Evolutionary conservation across 2,797 vertebrate species (phyloP).

Genomic region (Apogon talboti): DNA sequence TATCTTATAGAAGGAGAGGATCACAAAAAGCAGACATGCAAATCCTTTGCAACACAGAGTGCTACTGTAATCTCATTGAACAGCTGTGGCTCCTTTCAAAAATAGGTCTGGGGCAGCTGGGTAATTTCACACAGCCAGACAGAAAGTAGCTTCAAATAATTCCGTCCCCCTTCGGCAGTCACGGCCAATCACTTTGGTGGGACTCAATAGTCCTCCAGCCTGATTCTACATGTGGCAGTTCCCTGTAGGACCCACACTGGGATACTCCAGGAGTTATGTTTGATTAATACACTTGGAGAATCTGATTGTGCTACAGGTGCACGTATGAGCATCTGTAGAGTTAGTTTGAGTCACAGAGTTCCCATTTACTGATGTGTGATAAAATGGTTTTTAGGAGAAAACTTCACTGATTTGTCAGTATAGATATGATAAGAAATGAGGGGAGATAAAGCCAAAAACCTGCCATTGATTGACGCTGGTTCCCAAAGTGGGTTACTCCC

Average conservation of each 20-base stretch:
- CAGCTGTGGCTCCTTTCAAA: slow-evolving; percentile 59
- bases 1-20: no score
- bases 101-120: slow-evolving; percentile 63
- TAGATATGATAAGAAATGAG: no score
- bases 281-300: not conserved
- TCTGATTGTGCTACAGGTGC: not conserved
- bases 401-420: no score
- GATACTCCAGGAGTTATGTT: slow-evolving; percentile 41
- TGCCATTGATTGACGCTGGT: no score
- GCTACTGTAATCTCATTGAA: slow-evolving; percentile 21
- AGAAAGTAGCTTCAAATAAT: slow-evolving; percentile 53
- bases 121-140: slow-evolving; percentile 56
- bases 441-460: no score
- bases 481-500: no score
- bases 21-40: slow-evolving; percentile 11
- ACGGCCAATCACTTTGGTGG: slow-evolving; percentile 31
- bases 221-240: slow-evolving; percentile 30
- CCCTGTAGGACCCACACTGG: slow-evolving; percentile 31
- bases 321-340: not conserved
- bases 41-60: slow-evolving; percentile 1
- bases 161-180: slow-evolving; percentile 17
- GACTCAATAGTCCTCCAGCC: slow-evolving; percentile 50
- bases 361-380: no score
- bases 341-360: not conserved
- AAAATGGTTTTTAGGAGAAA: no score